Evolutionary conservation across 2,888 invertebrate species (phyloP), one percentile per base, ranked within the genome.

Genomic region (Pteria penguin): DNA sequence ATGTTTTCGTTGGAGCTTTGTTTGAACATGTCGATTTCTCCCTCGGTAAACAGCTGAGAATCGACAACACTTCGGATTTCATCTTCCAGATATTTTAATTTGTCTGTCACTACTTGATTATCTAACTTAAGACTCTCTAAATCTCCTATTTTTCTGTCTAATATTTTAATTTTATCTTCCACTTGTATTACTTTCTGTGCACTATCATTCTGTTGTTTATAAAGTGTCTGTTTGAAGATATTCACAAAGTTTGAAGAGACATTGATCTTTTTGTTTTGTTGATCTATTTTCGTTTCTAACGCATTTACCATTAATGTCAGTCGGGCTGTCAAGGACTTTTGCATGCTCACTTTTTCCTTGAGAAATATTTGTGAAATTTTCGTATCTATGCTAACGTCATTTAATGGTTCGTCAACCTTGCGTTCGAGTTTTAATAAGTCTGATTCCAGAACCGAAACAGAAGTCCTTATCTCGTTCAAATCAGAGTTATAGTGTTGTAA

Each of bases 201-300:
- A 61, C 80, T 82, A 57, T 85, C 82, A 80, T 85, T 84, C n/a
- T 80, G 76, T 33, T 82, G 83, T 63, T 83, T 83, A 26, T 80
- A 76, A 22, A 85, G 62, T 1, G 85, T 80, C 57, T 83, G 78
- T 55, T 79, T 78, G 68, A 81, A 82, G 18, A 83, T 78, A 63
- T 73, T 77, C 0, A 77, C 58, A 26, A 73, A 45, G 18, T 62
- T 77, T 11, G 60, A 29, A 14, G 76, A 63, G 24, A 69, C 27
- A 29, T 77, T 77, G 4, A 63, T 54, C 33, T 73, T 69, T 58
- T 65, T 63, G 29, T 33, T 61, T 66, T 29, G 72, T 33, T 70
- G 65, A 31, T 36, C 27, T 5, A 75, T 61, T 32, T 70, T 70
- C 3, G 24, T 29, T 27, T 70, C 52, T 22, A 70, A 36, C 8